Evolutionary conservation across 1,140 invertebrate species (phyloP), one percentile per base, ranked within the genome.

Genomic region (Formica exsecta): DNA sequence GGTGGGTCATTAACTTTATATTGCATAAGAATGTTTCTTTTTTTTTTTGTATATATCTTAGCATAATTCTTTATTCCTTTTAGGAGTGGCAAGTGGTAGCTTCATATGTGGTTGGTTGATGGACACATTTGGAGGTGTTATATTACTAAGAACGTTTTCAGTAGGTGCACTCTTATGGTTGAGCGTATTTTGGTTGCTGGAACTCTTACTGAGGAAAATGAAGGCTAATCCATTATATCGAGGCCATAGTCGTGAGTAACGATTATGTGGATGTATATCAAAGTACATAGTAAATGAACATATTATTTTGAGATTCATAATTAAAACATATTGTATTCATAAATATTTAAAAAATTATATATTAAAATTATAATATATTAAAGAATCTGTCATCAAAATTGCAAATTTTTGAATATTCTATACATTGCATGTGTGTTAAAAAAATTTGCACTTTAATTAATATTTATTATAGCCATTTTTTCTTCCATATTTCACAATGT

Each of bases 1-100:
- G 98, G 96, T 97, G 91, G 93, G 92, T 90, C 41, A 62, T 64
- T 62, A 62, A 22, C 59, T 74, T 65, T 41, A n/a, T 25, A 32
- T 25, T 36, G 19, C 36, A 61, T 44, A 22, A 22, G 16, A 48
- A 44, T n/a, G 3, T 61, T 59, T 2, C 9, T 41, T 6, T 9
- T 9, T 41, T 11, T 38, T 29, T 9, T 65, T 36, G 44, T 16
- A 80, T 2, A 73, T 25, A 2, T 71, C n/a, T 68, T 9, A 80
- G 19, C 22, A 64, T 80, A 61, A 61, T 44, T 75, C 11, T 62
- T 64, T 86, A 25, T 61, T 88, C 0, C 66, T 90, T 90, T 73
- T 87, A 96, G 96, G 98, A 38, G 97, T 97, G 0, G 97, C 98
- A 0, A 92, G 96, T 2, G 98, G 98, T 9, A 98, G 97, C 94